Base-by-base conservation (phyloP, 2,797 vertebrate species). In the Pristis pectinata region DNA sequence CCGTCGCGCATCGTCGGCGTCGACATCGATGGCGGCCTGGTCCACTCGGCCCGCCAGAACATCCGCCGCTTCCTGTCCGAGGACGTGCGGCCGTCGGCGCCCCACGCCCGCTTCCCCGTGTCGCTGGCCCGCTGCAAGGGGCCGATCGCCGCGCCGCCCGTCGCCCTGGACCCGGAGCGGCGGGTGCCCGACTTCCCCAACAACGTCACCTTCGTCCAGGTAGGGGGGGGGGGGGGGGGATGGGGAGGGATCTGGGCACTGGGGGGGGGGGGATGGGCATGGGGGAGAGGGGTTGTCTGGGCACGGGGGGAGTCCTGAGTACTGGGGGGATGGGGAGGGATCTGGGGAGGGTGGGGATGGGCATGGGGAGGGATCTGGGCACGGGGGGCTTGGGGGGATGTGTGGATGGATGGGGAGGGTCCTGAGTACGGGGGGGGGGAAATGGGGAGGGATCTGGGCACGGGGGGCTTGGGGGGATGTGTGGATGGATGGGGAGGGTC, bases 11-110 rank as follows among this genome's bases (percentile, higher is more conserved):
- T 99, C 94, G 97, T 98, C 87, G 98, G 98, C n/a, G 82, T 99
- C 96, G 98, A 99, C 96, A 97, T 98, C 0, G 98, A 99, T 5
- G 94, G 95, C 0, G 95, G 92, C 0, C 95, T 99, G 89, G 97
- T 99, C 27, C 97, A 96, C 0, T 97, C 98, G 0, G 98, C 98
- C 0, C 97, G 96, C 0, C 98, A 98, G 95, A 99, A 99, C 95
- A 95, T 99, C 94, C 97, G 97, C 27, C 98, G 99, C 96, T 99
- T 98, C 96, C 96, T 98, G 95, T 99, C 98, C 0, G 98, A 98
- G 95, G 96, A 97, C 89, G 95, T 97, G 0, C 95, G 96, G 94
- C 95, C 96, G 8, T 94, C 93, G 34, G 79, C 61, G 95, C 76
- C 49, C 0, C n/a, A 64, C 37, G 37, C 1, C 24, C 89, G 95